A percentile compares a stretch with the other conserved stretches of the same genome.
These are phyloP conservation scores for Trichogramma dendrolimi DNA, from an alignment of 2,888 invertebrate genomes.

Conservation along the genomic window DNA sequence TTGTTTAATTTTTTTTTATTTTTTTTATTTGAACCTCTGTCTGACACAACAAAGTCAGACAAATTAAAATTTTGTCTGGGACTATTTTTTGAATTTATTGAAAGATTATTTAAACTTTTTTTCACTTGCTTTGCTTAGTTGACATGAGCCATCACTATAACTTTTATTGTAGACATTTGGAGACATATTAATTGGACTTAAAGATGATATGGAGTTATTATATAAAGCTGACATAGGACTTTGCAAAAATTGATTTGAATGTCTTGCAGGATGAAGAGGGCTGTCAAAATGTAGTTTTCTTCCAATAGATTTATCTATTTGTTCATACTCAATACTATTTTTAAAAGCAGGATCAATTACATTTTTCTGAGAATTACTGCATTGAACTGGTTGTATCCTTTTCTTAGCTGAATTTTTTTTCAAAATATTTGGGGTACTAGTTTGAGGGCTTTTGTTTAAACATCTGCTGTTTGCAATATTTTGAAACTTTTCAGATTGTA, in stretches of 20 bases:
- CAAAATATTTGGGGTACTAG: slow-evolving; percentile 25
- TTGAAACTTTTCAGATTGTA: not conserved
- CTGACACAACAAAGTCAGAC: slow-evolving; percentile 37
- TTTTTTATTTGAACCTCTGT: slow-evolving; percentile 30
- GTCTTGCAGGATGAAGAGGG: slow-evolving; percentile 25
- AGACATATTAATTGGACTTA: slow-evolving; percentile 13
- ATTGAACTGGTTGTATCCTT: slow-evolving; percentile 18
- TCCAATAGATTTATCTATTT: not conserved
- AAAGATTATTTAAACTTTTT: slow-evolving; percentile 25
- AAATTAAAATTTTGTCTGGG: slow-evolving; percentile 33
- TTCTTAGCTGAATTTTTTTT: slow-evolving; percentile 16
- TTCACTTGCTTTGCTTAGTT: slow-evolving; percentile 19
- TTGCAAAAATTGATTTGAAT: slow-evolving; percentile 19
- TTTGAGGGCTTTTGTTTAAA: slow-evolving; percentile 11
- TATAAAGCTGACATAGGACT: slow-evolving; percentile 35
- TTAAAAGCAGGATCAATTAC: slow-evolving; percentile 15
- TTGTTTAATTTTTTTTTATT: slow-evolving; percentile 28
- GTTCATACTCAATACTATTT: slow-evolving; percentile 13
- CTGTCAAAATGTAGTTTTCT: not conserved
- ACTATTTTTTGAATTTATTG: slow-evolving; percentile 30
- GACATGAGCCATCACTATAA: slow-evolving; percentile 6
- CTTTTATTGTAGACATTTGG: slow-evolving; percentile 4
- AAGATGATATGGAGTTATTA: slow-evolving; percentile 20
- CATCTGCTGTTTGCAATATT: not conserved
- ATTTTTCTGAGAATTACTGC: slow-evolving; percentile 10